Conservation (phyloP, 2,888 invertebrate genomes). For the Amaurobius ferox region DNA sequence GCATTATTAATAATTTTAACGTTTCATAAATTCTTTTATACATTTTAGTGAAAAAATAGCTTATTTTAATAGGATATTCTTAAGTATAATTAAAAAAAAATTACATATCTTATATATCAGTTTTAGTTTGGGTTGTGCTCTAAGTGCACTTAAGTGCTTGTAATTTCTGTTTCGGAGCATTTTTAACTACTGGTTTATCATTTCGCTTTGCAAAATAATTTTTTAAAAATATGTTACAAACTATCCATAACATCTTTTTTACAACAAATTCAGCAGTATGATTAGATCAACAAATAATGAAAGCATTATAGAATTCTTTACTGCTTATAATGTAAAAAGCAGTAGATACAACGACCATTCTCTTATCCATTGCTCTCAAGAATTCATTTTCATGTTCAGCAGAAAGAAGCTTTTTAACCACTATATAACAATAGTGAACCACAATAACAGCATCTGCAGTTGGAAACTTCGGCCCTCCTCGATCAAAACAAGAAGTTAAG, state of each 20-base stretch:
- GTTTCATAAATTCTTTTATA: too few relatives aligned
- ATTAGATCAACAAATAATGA: neutral
- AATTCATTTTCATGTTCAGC: neutral
- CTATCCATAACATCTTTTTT: neutral
- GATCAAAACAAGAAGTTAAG: neutral
- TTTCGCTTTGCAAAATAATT: neutral
- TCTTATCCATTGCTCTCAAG: neutral
- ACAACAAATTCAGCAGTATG: neutral
- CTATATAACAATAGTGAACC: neutral
- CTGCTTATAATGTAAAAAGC: neutral
- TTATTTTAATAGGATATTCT: too few relatives aligned
- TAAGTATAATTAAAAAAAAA: too few relatives aligned
- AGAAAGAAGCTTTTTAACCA: neutral
- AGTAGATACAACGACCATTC: neutral
- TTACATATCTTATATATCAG: too few relatives aligned
- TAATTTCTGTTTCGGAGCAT: too few relatives aligned
- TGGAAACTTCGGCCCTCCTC: neutral
- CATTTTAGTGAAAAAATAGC: too few relatives aligned
- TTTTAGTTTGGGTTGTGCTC: too few relatives aligned
- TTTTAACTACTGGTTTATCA: too few relatives aligned
- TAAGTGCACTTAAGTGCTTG: too few relatives aligned
- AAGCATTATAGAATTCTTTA: neutral
- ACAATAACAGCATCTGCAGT: neutral
- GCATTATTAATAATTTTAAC: too few relatives aligned
- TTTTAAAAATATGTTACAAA: neutral